phyloP scores from a whole-genome alignment of 2,888 invertebrate species.

The Colletes collaris region DNA sequence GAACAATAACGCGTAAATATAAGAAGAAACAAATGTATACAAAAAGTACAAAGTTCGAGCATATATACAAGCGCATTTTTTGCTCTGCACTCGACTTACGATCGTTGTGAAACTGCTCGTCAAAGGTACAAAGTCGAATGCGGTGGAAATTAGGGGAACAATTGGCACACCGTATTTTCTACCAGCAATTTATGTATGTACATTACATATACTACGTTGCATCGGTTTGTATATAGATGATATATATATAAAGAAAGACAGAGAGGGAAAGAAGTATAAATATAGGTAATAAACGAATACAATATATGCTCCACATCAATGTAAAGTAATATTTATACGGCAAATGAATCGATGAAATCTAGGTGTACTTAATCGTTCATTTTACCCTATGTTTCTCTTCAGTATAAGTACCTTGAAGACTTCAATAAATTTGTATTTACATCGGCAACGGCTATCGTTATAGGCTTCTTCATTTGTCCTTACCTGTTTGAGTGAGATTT shows the following conservation, averaged over 20 bases:
- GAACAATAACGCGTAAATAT: background rate
- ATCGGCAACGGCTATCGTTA: constrained; percentile 6
- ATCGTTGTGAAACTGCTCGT: background rate
- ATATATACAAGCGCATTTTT: constrained; percentile 3
- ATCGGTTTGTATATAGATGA: constrained; percentile 62
- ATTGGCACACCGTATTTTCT: constrained; percentile 39
- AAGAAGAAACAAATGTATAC: constrained; percentile 1
- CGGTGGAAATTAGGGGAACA: background rate
- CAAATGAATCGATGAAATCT: constrained; percentile 47
- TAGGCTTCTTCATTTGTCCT: too few relatives aligned
- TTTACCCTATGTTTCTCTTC: constrained; percentile 55
- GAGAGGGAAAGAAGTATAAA: background rate
- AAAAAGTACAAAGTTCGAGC: constrained; percentile 34
- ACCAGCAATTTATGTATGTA: constrained; percentile 55
- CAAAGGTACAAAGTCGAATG: background rate
- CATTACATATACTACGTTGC: constrained; percentile 53
- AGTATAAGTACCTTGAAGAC: constrained; percentile 64
- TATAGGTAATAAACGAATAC: constrained; percentile 28
- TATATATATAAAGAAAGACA: constrained; percentile 16
- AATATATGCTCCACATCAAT: constrained; percentile 41
- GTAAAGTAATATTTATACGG: constrained; percentile 64
- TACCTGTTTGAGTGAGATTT: too few relatives aligned
- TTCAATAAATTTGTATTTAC: constrained; percentile 78
- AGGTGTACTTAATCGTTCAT: constrained; percentile 56
- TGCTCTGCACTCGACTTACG: constrained; percentile 8